Base-by-base conservation (phyloP, 92 coral and sea anemone species). In the Chrysogorgia sp. region DNA sequence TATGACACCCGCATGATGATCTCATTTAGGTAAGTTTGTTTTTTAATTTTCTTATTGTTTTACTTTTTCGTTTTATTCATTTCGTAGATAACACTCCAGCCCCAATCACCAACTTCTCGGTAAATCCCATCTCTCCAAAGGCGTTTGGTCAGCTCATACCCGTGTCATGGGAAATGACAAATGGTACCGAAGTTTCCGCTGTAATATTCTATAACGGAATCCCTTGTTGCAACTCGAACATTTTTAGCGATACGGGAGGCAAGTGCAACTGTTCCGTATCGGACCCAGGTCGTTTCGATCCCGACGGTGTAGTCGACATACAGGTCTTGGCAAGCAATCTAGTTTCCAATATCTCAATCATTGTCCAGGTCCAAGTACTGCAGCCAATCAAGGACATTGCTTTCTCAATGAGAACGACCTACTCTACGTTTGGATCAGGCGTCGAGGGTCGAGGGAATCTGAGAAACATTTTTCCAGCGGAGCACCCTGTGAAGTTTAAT, bases 121-220 rank as follows among this genome's bases (percentile, higher is more conserved):
- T n/a, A n/a, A n/a, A n/a, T n/a, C n/a, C n/a, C n/a, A n/a, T n/a
- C n/a, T n/a, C n/a, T n/a, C n/a, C n/a, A n/a, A n/a, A n/a, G 57
- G 78, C 77, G 23, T 68, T 59, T 48, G 88, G 91, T 7, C 28
- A 67, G 0, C 34, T 62, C 14, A 50, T 90, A n/a, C 10, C 33
- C 1, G 58, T 88, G 48, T 20, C 22, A 13, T 92, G 96, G 88
- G 74, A 67, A 13, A 88, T 93, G 92, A 53, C 81, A 13, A 37
- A 63, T 20, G 97, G 97, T 14, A 90, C 97, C 1, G 91, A 90
- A 37, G 97, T 93, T 2, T 83, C 97, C 1, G 85, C 91, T 35
- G 35, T 34, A 4, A 24, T 85, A 41, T 43, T 57, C 17, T 74
- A 81, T 2, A 81, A 85, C 48, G 75, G 70, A 9, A 48, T 70